These are phyloP conservation scores for Etheostoma nigrum DNA, from an alignment of 2,797 vertebrate genomes.

Conservation along the genomic window DNA sequence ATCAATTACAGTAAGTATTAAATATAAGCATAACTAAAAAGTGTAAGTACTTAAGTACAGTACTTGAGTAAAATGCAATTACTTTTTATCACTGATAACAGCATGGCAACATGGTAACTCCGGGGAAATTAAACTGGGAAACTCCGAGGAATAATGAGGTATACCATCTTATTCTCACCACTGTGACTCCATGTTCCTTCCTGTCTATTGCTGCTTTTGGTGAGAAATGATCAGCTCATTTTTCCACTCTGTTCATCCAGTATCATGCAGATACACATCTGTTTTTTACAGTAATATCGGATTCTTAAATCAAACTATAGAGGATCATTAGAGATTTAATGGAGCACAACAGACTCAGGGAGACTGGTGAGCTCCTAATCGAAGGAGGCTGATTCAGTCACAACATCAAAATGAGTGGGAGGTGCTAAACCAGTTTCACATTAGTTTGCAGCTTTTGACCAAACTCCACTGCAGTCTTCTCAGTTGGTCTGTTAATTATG, in stretches of 20 bases:
- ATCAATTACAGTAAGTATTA: background rate
- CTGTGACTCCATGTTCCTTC: background rate
- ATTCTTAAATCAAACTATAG: conserved; percentile 58
- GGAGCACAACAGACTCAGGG: conserved; percentile 46
- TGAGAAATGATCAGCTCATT: conserved; percentile 18
- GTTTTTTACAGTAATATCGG: conserved; percentile 55
- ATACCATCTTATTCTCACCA: background rate
- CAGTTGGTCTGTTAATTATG: conserved; percentile 9
- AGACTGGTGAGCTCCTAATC: conserved; percentile 43
- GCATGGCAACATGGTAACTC: background rate
- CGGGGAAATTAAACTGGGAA: background rate
- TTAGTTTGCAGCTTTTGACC: conserved; percentile 31
- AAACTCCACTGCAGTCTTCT: conserved; percentile 7
- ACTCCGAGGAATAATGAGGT: background rate
- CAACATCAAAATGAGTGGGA: conserved; percentile 49
- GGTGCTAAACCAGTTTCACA: conserved; percentile 39
- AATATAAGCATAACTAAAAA: background rate
- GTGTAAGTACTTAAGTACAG: too few relatives aligned
- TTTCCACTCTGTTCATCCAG: background rate
- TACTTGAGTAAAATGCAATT: background rate
- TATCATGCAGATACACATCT: conserved; percentile 58
- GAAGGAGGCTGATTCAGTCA: conserved; percentile 48
- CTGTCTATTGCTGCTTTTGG: background rate
- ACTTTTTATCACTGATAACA: background rate
- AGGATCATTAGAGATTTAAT: conserved; percentile 65